Evolutionary conservation across 2,888 invertebrate species (phyloP).

Genomic region (Lasioglossum malachurum): DNA sequence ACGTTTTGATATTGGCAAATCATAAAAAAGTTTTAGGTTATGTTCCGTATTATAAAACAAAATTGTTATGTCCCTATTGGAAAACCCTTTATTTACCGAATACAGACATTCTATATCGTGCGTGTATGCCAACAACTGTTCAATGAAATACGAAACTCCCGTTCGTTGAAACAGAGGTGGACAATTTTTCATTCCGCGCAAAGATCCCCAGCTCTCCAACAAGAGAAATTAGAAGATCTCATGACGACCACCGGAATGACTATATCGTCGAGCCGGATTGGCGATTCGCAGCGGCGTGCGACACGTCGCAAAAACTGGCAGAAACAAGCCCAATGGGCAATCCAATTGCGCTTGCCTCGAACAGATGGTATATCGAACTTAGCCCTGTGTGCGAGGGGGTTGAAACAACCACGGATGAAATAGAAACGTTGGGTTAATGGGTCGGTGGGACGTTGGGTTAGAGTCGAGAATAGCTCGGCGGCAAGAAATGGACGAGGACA

Average conservation of each 20-base stretch:
- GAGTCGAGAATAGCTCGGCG: slow-evolving; percentile 1
- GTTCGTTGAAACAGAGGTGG: not conserved
- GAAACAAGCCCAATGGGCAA: slow-evolving; percentile 1
- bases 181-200: not conserved
- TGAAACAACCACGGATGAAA: slow-evolving; percentile 29
- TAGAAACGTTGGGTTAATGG: slow-evolving; percentile 49
- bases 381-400: not conserved
- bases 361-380: slow-evolving; percentile 7
- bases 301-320: not conserved
- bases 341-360: slow-evolving; percentile 9
- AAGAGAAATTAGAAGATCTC: not conserved
- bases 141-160: not conserved
- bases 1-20: no score
- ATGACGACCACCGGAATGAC: not conserved
- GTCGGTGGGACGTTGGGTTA: slow-evolving; percentile 1
- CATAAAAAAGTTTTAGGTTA: no score
- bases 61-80: no score
- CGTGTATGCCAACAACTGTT: not conserved
- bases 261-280: slow-evolving; percentile 1
- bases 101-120: no score
- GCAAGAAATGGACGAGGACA: not conserved
- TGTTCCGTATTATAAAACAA: no score
- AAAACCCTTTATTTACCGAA: no score
- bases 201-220: not conserved
- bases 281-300: not conserved